Evolutionary conservation across 2,888 invertebrate genomes (phyloP).

Genomic region (Cryptophagus acutangulus): DNA sequence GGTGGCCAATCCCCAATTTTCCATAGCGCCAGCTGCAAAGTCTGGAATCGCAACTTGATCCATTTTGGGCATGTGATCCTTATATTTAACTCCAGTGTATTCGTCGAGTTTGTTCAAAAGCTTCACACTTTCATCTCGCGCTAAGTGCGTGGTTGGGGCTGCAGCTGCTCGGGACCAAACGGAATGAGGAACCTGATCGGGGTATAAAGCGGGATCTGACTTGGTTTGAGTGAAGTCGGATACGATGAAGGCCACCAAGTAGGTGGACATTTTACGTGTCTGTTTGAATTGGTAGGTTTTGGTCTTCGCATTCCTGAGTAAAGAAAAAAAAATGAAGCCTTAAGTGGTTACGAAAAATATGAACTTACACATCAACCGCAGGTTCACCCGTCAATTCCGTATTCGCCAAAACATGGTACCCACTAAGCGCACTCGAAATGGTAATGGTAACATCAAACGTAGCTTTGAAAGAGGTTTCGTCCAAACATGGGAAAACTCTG

Average conservation of each 20-base stretch:
- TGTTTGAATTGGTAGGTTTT: slow-evolving; percentile 33
- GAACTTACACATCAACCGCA: slow-evolving; percentile 4
- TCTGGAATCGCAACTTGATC: slow-evolving; percentile 83
- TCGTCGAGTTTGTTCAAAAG: slow-evolving; percentile 21
- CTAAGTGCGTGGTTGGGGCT: slow-evolving; percentile 17
- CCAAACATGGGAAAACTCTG: slow-evolving; percentile 71
- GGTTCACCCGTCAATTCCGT: slow-evolving; percentile 6
- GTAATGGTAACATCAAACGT: slow-evolving; percentile 50
- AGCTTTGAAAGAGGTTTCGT: slow-evolving; percentile 67
- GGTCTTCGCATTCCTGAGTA: slow-evolving; percentile 11
- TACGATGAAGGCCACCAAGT: slow-evolving; percentile 78
- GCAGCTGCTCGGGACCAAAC: slow-evolving; percentile 28
- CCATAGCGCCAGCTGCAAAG: slow-evolving; percentile 83
- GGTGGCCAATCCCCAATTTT: slow-evolving; percentile 86
- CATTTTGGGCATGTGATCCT: slow-evolving; percentile 61
- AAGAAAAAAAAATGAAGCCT: not conserved
- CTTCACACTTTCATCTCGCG: slow-evolving; percentile 24
- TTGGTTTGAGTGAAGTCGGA: slow-evolving; percentile 59
- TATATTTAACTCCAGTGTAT: slow-evolving; percentile 28
- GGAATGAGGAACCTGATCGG: slow-evolving; percentile 12
- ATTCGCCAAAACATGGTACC: too few relatives aligned
- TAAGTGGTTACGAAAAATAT: not conserved
- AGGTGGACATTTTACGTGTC: slow-evolving; percentile 72
- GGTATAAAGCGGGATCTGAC: slow-evolving; percentile 2
- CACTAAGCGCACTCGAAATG: slow-evolving; percentile 47